These are phyloP conservation scores for Ephydatia muelleri DNA, from an alignment of 37 sponge, comb jelly and placozoan genomes.

Conservation along the genomic window DNA sequence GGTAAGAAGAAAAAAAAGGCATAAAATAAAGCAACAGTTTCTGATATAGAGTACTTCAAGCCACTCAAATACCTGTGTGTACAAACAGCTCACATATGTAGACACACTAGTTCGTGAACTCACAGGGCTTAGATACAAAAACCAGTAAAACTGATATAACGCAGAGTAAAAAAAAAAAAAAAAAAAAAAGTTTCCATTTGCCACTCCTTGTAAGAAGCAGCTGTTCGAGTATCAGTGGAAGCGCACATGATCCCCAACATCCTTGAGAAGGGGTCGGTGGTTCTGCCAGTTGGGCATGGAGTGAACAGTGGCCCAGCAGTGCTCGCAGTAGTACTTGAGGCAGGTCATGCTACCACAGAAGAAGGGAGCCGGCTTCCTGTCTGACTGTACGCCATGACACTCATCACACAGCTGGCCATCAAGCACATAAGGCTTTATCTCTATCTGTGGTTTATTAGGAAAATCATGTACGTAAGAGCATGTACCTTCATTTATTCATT, in stretches of 20 bases:
- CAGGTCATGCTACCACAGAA: constrained; percentile 94
- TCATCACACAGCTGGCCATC: constrained; percentile 98
- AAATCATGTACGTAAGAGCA: not conserved
- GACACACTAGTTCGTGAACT: not conserved
- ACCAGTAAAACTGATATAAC: not conserved
- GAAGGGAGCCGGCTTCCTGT: constrained; percentile 93
- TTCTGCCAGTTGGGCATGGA: constrained; percentile 83
- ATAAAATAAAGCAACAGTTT: not conserved
- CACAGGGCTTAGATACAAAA: not conserved
- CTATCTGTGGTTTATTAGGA: constrained; percentile 59
- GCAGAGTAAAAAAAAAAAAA: not conserved
- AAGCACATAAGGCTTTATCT: constrained; percentile 95
- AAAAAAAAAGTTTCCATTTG: not conserved
- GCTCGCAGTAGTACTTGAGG: constrained; percentile 94
- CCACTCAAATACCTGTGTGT: not conserved
- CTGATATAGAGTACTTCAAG: not conserved
- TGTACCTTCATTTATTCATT: not conserved
- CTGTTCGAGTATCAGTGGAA: not conserved
- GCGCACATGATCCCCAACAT: constrained; percentile 62
- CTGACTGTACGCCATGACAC: constrained; percentile 88
- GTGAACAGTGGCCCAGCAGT: constrained; percentile 97
- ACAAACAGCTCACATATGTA: too few relatives aligned
- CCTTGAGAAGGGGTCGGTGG: constrained; percentile 92
- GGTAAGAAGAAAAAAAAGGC: not conserved
- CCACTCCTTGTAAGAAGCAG: not conserved